Evolutionary conservation across 2,888 invertebrate genomes (phyloP).

Genomic region (Morpho helenor): DNA sequence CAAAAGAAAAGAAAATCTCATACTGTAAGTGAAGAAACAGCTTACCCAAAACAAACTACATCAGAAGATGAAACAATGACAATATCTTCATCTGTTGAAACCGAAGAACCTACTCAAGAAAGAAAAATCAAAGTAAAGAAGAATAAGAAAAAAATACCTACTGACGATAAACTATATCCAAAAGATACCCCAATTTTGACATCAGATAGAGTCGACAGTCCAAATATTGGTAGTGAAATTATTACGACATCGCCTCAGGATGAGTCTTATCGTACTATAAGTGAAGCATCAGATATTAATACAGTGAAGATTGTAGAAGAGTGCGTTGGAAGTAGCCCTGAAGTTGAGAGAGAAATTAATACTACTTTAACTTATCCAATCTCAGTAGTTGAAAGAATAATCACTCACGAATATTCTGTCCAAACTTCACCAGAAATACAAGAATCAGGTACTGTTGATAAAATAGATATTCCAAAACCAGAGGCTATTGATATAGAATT

Average conservation of each 20-base stretch:
- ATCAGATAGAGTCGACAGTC: slow-evolving; percentile 48
- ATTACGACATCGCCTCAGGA: slow-evolving; percentile 75
- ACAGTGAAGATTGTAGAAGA: slow-evolving; percentile 85
- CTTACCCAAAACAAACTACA: slow-evolving; percentile 57
- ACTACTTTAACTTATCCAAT: slow-evolving; percentile 78
- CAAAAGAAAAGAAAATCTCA: slow-evolving; percentile 63
- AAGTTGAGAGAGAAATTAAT: slow-evolving; percentile 65
- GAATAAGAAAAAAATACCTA: slow-evolving; percentile 66
- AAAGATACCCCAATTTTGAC: slow-evolving; percentile 29
- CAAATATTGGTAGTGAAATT: slow-evolving; percentile 68
- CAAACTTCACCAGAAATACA: slow-evolving; percentile 81
- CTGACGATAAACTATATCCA: slow-evolving; percentile 40
- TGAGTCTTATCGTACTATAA: slow-evolving; percentile 80
- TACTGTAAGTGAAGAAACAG: slow-evolving; percentile 59
- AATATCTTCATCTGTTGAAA: slow-evolving; percentile 47
- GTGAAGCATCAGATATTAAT: slow-evolving; percentile 77
- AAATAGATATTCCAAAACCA: slow-evolving; percentile 36
- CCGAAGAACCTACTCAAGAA: slow-evolving; percentile 37
- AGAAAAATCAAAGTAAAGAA: slow-evolving; percentile 69
- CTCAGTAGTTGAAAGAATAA: slow-evolving; percentile 78
- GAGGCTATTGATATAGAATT: slow-evolving; percentile 60
- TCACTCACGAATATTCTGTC: slow-evolving; percentile 75
- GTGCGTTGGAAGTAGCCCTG: slow-evolving; percentile 76
- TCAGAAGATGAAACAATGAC: slow-evolving; percentile 57
- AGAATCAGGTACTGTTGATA: slow-evolving; percentile 55